These are phyloP conservation scores for Brachionus koreanus DNA, from an alignment of 1,140 invertebrate species.

Conservation along the genomic window DNA sequence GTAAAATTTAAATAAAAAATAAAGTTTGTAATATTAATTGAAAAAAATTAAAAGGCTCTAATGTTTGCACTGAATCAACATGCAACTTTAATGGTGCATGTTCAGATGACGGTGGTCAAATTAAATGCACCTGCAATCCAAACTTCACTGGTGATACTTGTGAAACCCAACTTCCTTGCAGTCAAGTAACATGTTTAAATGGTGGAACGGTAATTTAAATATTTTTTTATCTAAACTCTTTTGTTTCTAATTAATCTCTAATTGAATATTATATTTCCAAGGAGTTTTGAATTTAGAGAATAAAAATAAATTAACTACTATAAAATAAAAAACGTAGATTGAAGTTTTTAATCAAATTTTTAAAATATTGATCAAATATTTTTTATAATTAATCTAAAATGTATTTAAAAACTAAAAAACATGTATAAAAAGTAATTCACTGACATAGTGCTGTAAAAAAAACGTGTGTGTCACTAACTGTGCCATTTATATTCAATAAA, in stretches of 20 bases:
- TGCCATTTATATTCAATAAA: no score
- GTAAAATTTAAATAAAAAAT: not conserved
- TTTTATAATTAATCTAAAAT: no score
- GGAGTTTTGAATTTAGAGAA: no score
- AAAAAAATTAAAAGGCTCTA: not conserved
- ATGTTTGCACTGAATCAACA: not conserved
- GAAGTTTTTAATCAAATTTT: no score
- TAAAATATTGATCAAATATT: no score
- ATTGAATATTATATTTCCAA: not conserved
- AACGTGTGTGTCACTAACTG: no score
- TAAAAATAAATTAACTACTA: no score
- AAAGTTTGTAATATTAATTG: not conserved
- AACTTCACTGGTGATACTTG: not conserved
- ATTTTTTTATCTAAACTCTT: not conserved
- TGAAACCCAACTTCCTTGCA: not conserved
- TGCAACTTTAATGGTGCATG: conserved; percentile 35
- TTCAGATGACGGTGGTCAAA: not conserved
- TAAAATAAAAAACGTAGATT: no score
- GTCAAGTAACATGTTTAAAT: not conserved
- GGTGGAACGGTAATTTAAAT: conserved; percentile 6
- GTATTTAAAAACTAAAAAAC: no score
- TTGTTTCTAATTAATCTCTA: not conserved
- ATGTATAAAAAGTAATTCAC: no score
- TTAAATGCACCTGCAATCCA: not conserved
- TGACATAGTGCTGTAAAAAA: no score